Base-by-base conservation (phyloP, 2,888 invertebrate genomes). In the Zygaena filipendulae region DNA sequence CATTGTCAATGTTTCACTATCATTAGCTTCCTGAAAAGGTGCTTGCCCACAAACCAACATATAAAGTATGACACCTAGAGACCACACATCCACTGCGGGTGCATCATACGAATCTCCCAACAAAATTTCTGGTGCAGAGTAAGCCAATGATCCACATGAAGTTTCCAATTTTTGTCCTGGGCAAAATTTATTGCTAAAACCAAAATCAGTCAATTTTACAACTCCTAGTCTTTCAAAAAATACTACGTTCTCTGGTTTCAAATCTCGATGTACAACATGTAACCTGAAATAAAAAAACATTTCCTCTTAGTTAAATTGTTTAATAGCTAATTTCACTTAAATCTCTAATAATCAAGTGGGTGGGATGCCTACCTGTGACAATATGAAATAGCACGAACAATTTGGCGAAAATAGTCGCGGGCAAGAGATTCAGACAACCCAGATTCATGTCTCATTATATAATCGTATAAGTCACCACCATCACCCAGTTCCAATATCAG, bases 41-140 rank as follows among this genome's bases (percentile, higher is more conserved):
- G 97, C 91, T 60, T 92, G 90, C 4, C 99, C 99, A 69, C 95
- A 95, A 3, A 98, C 97, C 53, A 99, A 82, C 97, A 99, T 99
- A 74, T 93, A 99, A 23, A 99, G 82, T 55, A 99, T 97, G 9
- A 99, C 99, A 32, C 99, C 99, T 32, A 99, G 83, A 4, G 97
- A 97, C 99, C 99, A 99, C 28, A 99, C 93, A 82, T 99, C 97
- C 84, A 99, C 98, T 43, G 97, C 97, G 11, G 97, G 97, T 21
- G 98, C 97, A 80, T 99, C 97, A 71, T 99, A 99, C 1, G 95
- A 94, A 72, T 99, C 98, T 11, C 99, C 99, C 29, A 99, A 84
- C 34, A 99, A 83, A 56, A 99, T 99, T 81, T 99, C 99, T 2
- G 99, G 99, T 6, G 99, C 99, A 3, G 98, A 98, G 77, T 99